phyloP scores from a whole-genome alignment of 92 coral and sea anemone species.

The Anthopleura xanthogrammica region DNA sequence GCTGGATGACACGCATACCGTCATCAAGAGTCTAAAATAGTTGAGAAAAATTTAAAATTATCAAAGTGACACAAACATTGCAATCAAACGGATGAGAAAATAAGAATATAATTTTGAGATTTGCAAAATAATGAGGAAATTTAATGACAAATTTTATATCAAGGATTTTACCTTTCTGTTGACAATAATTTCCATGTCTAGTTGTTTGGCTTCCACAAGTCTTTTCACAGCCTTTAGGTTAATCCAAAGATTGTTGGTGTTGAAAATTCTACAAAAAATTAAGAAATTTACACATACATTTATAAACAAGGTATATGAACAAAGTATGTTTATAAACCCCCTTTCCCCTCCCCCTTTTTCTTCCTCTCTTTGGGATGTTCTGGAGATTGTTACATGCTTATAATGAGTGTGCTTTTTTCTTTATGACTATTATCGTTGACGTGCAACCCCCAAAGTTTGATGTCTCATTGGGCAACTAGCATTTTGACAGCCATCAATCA shows the following conservation, averaged over 20 bases:
- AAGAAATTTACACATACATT: not conserved
- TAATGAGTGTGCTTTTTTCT: not conserved
- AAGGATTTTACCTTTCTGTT: constrained; percentile 76
- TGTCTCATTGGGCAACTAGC: no score
- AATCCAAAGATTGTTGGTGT: constrained; percentile 97
- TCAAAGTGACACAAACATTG: no score
- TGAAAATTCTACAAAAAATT: constrained; percentile 71
- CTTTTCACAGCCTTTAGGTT: constrained; percentile 71
- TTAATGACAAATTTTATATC: not conserved
- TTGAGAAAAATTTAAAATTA: not conserved
- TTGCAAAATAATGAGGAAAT: no score
- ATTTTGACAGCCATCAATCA: no score
- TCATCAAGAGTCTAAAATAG: constrained; percentile 73
- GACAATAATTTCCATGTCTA: constrained; percentile 94
- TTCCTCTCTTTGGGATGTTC: not conserved
- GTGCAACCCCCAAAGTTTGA: no score
- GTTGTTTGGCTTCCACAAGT: constrained; percentile 56
- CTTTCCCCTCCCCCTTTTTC: not conserved
- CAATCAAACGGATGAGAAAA: not conserved
- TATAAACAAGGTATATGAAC: not conserved
- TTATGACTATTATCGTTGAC: no score
- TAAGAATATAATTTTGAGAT: not conserved
- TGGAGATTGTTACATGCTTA: not conserved
- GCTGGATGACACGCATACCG: constrained; percentile 86
- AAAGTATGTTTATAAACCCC: not conserved